Percentiles rank a stretch among this genome's conserved stretches.
Conservation (phyloP, 2,797 vertebrate genomes). For the Propithecus deckenii region DNA sequence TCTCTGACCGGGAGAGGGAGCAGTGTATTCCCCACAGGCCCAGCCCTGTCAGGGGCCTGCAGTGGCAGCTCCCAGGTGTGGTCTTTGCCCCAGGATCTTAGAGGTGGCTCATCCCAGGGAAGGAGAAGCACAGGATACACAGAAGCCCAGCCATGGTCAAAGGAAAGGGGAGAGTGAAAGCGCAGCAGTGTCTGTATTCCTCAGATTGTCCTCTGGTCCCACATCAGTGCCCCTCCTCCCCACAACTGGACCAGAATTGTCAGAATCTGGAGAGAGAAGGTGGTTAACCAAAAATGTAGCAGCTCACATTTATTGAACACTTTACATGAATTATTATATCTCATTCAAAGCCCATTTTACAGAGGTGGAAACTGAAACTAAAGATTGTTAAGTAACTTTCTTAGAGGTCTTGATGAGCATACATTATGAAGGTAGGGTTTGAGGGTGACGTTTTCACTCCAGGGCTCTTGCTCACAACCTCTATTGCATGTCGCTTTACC, state of each 20-base stretch:
- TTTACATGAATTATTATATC: not conserved
- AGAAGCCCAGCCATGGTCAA: not conserved
- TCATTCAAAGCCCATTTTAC: not conserved
- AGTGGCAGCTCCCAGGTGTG: not conserved
- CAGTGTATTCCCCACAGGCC: not conserved
- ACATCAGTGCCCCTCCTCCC: not conserved
- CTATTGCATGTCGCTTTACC: not conserved
- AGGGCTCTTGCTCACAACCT: not conserved
- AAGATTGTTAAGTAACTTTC: not conserved
- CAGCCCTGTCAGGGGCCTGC: rapidly evolving
- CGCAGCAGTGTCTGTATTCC: not conserved
- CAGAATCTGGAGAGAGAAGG: not conserved
- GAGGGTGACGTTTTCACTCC: not conserved
- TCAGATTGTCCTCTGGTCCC: not conserved
- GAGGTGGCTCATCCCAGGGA: not conserved
- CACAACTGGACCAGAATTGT: not conserved
- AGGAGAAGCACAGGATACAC: not conserved
- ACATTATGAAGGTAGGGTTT: not conserved
- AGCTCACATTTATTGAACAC: not conserved
- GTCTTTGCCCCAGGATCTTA: not conserved
- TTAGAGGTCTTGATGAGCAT: not conserved
- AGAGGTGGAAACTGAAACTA: conserved; percentile 31
- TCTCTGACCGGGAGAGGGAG: not conserved
- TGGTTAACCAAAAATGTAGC: not conserved
- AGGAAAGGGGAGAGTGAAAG: not conserved